A percentile compares a stretch with the other conserved stretches of the same genome.
These are phyloP conservation scores for Rhinichthys osculus DNA, from an alignment of 2,797 vertebrate genomes.

Conservation along the genomic window DNA sequence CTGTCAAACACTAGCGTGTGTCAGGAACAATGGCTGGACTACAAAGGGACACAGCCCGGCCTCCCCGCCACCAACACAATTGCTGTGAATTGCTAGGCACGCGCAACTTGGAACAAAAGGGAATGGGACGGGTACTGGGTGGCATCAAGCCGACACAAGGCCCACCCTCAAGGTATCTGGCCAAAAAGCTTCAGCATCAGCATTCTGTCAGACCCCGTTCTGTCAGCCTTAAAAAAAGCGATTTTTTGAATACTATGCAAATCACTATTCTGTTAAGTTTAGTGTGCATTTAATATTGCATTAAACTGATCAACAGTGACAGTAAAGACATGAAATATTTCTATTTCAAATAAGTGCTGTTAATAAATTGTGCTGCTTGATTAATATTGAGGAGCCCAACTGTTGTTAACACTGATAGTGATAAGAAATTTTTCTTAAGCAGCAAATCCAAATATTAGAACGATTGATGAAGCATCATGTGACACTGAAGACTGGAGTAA, in stretches of 20 bases:
- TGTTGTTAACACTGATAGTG: no score
- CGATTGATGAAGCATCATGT: no score
- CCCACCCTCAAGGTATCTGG: conserved; percentile 50
- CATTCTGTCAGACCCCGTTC: conserved; percentile 43
- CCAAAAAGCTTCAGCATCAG: conserved; percentile 65
- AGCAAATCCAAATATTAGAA: not conserved
- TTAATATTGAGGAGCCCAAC: no score
- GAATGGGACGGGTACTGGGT: conserved; percentile 49
- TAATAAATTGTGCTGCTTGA: no score
- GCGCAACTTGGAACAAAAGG: conserved; percentile 81
- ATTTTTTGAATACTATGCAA: not conserved
- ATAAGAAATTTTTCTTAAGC: not conserved
- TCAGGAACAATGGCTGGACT: conserved; percentile 76
- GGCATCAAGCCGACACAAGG: conserved; percentile 58
- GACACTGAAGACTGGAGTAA: not conserved
- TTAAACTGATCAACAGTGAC: not conserved
- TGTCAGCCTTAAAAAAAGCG: not conserved
- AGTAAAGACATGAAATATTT: not conserved
- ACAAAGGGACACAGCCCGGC: conserved; percentile 70
- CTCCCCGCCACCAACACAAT: conserved; percentile 59
- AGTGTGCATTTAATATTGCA: not conserved
- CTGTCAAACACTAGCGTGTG: conserved; percentile 81
- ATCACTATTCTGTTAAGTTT: not conserved
- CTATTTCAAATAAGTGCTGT: no score
- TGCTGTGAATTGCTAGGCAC: conserved; percentile 77